Percentiles rank a stretch among this genome's conserved stretches.
Evolutionary conservation across 1,140 invertebrate species (phyloP).

Genomic region (Papilio xuthus): DNA sequence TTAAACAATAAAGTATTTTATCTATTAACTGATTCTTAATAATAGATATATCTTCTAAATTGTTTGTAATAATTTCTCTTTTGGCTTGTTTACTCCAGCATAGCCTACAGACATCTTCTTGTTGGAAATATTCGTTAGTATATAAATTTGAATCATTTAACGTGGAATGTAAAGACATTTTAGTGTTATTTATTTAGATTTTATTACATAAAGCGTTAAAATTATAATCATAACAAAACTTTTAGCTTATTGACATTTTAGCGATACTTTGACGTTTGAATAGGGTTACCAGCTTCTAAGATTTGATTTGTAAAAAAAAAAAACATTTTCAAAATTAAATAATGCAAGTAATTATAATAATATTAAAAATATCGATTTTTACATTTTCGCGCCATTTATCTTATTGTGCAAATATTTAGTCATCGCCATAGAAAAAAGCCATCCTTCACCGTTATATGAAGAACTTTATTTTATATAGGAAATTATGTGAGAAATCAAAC

Average conservation of each 20-base stretch:
- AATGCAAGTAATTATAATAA: too few relatives aligned
- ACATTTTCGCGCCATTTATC: too few relatives aligned
- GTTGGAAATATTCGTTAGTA: constrained; percentile 65
- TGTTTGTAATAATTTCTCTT: constrained; percentile 46
- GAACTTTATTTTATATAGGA: too few relatives aligned
- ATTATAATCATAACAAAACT: constrained; percentile 17
- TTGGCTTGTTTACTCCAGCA: constrained; percentile 61
- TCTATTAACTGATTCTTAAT: constrained; percentile 48
- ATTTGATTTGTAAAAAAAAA: not conserved
- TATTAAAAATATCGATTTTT: too few relatives aligned
- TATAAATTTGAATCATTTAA: constrained; percentile 49
- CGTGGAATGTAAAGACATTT: constrained; percentile 42
- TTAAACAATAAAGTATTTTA: constrained; percentile 63
- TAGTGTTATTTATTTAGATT: not conserved
- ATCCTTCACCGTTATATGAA: too few relatives aligned
- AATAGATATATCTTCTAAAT: constrained; percentile 19
- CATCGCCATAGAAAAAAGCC: too few relatives aligned
- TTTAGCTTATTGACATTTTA: not conserved
- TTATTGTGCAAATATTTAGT: too few relatives aligned
- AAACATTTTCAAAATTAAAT: too few relatives aligned
- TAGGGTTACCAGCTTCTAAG: not conserved
- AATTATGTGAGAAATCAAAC: constrained; percentile 17
- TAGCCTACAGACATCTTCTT: constrained; percentile 63
- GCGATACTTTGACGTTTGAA: not conserved
- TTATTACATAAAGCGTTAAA: not conserved